Evolutionary conservation across 2,797 vertebrate species (phyloP), one percentile per base, ranked within the genome.

Genomic region (Rousettus madagascariensis): DNA sequence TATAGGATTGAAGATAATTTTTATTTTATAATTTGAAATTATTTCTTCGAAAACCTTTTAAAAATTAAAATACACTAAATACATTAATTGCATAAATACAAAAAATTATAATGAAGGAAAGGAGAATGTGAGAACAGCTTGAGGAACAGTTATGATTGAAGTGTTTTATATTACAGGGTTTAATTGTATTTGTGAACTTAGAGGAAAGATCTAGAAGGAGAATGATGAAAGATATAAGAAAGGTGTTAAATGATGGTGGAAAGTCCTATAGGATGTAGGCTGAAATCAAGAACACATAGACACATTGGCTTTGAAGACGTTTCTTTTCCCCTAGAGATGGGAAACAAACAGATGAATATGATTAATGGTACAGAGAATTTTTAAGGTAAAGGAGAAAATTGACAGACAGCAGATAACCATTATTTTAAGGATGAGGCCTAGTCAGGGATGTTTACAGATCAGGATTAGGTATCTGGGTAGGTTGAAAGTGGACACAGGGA

Each of bases 21-120:
- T 91, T 57, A 57, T 83, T 88, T 94, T 79, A 72, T 86, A 53
- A 91, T 38, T 85, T 88, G 46, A 88, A 68, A 10, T 68, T 49
- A n/a, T 7, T n/a, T 79, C 33, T 68, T 84, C 69, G 19, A 74
- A 93, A 87, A 28, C 38, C 26, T 86, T 51, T 93, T 68, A 43
- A 43, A 87, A 93, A 72, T 49, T 78, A 68, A 94, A 78, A 68
- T 83, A 8, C 24, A 41, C 38, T 77, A 61, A 69, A 20, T 94
- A 17, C 2, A 33, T 89, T 74, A 75, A 65, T 72, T 74, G 28
- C 26, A 24, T 74, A 36, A 93, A 93, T n/a, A 36, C 5, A 55
- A 55, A 61, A 84, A 61, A 38, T 28, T 74, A 36, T 22, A 72
- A 46, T 83, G 61, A 84, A 61, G 26, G 30, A 69, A 84, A 85